Percentiles rank a stretch among this genome's conserved stretches.
phyloP scores from a whole-genome alignment of 2,113 vertebrate genomes.

The Cyanoliseus patagonus region DNA sequence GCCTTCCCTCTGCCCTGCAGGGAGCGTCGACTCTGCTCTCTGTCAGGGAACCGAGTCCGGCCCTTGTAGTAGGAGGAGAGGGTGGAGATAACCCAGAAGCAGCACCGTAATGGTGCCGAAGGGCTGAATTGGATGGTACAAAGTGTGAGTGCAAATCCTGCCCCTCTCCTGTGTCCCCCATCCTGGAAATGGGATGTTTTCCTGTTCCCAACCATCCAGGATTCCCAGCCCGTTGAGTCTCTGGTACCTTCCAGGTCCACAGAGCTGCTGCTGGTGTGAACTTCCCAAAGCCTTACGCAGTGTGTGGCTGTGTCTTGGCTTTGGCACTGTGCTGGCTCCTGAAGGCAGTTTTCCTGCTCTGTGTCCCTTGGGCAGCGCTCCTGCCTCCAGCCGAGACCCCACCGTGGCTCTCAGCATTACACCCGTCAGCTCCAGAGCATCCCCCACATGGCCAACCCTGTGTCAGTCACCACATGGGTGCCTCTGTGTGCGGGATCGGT shows the following conservation, averaged over 20 bases:
- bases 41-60: not conserved
- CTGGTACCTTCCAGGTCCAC: not conserved
- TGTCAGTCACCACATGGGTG: rapidly evolving
- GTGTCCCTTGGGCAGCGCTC: not conserved
- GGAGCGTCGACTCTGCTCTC: not conserved
- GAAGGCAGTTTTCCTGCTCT: not conserved
- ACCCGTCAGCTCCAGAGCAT: not conserved
- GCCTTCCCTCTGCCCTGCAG: not conserved
- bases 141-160: rapidly evolving
- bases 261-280: not conserved
- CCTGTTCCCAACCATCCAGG: not conserved
- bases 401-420: not conserved
- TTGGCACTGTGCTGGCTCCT: not conserved
- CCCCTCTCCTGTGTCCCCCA: not conserved
- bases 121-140: rapidly evolving
- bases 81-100: not conserved
- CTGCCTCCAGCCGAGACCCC: not conserved
- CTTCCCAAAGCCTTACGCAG: not conserved
- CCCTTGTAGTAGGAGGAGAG: not conserved
- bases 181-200: not conserved
- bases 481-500: not conserved
- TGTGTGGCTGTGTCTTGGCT: not conserved
- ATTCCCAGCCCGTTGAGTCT: not conserved
- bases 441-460: not conserved
- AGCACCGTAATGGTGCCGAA: rapidly evolving